These are phyloP conservation scores for Diogma glabrata DNA, from an alignment of 2,888 invertebrate species.

Conservation along the genomic window DNA sequence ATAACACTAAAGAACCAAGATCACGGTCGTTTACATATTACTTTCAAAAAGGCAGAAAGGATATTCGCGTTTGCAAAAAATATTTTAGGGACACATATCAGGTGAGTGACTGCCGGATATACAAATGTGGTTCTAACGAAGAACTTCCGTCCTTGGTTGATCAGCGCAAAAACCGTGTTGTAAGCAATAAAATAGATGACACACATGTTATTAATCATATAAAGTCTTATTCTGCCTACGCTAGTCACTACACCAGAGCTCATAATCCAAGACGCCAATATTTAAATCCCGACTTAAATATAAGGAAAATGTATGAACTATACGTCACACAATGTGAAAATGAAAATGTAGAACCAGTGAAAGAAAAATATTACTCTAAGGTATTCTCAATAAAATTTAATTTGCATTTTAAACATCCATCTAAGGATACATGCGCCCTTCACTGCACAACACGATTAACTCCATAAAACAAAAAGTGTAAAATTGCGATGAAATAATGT, in stretches of 20 bases:
- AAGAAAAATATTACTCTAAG: slow-evolving; percentile 21
- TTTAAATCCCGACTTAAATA: slow-evolving; percentile 19
- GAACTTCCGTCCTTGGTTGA: slow-evolving; percentile 19
- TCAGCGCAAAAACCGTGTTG: slow-evolving; percentile 11
- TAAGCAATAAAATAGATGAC: slow-evolving; percentile 17
- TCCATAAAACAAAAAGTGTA: not conserved
- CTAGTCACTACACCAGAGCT: slow-evolving; percentile 20
- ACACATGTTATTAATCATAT: slow-evolving; percentile 21
- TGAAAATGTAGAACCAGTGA: slow-evolving; percentile 15
- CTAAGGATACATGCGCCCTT: slow-evolving; percentile 22
- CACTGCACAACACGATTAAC: too few species aligned
- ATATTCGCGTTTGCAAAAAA: slow-evolving; percentile 21
- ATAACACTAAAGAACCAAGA: slow-evolving; percentile 17
- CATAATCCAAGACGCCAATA: slow-evolving; percentile 20
- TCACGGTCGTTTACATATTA: not conserved
- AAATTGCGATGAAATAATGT: slow-evolving; percentile 13
- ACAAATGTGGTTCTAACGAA: slow-evolving; percentile 17
- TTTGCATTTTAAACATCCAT: slow-evolving; percentile 22
- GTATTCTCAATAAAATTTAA: slow-evolving; percentile 20
- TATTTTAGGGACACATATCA: slow-evolving; percentile 19
- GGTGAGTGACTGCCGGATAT: slow-evolving; percentile 10
- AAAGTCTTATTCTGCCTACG: slow-evolving; percentile 18
- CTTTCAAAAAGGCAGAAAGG: slow-evolving; percentile 19
- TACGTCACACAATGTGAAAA: slow-evolving; percentile 13
- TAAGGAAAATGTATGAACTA: slow-evolving; percentile 19